Evolutionary conservation across 2,797 vertebrate genomes (phyloP), one percentile per base, ranked within the genome.

Genomic region (Cheirogaleus major): DNA sequence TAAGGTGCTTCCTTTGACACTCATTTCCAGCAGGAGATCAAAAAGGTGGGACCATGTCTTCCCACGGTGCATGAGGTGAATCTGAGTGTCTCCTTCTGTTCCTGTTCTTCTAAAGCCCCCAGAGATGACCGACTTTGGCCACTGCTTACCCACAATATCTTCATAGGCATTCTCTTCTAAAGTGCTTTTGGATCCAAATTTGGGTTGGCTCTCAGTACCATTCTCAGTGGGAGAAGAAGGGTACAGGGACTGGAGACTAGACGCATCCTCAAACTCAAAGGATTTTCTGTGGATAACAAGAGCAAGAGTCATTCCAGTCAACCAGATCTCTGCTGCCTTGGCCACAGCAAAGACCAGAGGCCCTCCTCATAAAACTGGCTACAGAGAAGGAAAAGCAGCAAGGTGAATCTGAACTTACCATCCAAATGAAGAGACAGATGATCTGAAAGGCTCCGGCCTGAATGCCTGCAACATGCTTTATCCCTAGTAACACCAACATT

Each of bases 111-210:
- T 25, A 10, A 7, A 82, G 59, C 11, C 87, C 81, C 43, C 55
- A 75, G 75, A 23, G 84, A 61, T 2, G 4, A 82, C n/a, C 57
- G 41, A 61, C n/a, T 25, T 43, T 35, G 1, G 35, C 79, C 95
- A 75, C 20, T 52, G 92, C 99, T 99, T 99, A 99, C 99, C 99
- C 98, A 99, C 99, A 92, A 99, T 99, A 97, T 99, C 99, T 99
- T 99, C 99, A 97, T 99, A 99, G 96, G 99, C 98, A 95, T 99
- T 99, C 98, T 99, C 99, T 99, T 99, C 99, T 99, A 99, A 99
- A 99, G 99, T 99, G 99, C 99, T 99, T 99, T 99, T 99, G 96
- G 99, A 99, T 98, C 98, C 99, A 98, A 99, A 99, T 93, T 99
- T 99, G 96, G 98, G 99, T 98, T 98, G 99, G 93, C 97, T 98